Conservation (phyloP, 2,113 vertebrate species). For the Regulus satrapa region DNA sequence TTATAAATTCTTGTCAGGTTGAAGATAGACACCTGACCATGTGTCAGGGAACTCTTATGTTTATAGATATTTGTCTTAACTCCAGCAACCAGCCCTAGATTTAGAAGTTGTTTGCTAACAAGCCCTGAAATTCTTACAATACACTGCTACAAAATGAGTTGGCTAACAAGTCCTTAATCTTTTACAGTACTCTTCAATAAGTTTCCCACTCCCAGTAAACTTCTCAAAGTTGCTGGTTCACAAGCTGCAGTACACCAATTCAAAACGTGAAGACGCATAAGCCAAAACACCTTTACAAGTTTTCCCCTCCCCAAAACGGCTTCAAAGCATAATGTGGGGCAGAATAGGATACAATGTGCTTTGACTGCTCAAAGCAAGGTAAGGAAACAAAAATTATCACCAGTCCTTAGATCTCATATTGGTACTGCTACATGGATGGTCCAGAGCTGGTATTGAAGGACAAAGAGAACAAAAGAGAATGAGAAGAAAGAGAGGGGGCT, state of each 20-base stretch:
- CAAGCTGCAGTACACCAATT: not conserved
- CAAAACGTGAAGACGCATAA: not conserved
- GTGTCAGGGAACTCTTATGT: rapidly evolving
- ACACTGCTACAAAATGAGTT: not conserved
- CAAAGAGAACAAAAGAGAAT: not conserved
- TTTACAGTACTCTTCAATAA: not conserved
- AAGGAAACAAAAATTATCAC: not conserved
- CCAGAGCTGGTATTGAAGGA: not conserved
- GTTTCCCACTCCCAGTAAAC: not conserved
- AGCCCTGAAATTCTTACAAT: not conserved
- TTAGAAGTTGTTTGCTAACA: not conserved
- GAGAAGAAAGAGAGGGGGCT: not conserved
- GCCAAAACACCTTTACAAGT: not conserved
- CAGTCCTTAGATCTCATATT: not conserved
- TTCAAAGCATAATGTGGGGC: not conserved
- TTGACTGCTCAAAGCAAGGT: not conserved
- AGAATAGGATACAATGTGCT: not conserved
- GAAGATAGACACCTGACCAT: not conserved
- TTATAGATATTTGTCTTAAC: not conserved
- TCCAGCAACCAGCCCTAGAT: not conserved
- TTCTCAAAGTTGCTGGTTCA: not conserved
- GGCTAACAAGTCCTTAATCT: not conserved
- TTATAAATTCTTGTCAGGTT: not conserved
- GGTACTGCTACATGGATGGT: not conserved
- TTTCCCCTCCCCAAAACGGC: not conserved